Percentiles rank a stretch among this genome's conserved stretches.
Conservation (phyloP, 2,113 vertebrate species). For the Merops nubicus region DNA sequence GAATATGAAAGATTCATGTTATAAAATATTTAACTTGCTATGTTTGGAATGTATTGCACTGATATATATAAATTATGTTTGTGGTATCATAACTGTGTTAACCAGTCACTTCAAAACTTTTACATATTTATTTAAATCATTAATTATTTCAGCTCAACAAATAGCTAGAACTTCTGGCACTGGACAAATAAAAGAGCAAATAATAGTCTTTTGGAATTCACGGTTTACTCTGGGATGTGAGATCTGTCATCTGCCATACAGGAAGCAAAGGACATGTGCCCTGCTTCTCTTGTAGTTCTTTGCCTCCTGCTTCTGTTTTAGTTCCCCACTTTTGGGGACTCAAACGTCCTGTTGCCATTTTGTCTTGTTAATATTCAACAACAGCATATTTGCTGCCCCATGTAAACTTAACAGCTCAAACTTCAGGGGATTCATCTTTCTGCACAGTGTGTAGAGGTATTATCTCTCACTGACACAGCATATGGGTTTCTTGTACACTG, state of each 20-base stretch:
- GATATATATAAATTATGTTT: not conserved
- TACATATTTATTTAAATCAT: not conserved
- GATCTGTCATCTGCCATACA: not conserved
- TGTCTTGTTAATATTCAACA: not conserved
- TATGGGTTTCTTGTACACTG: not conserved
- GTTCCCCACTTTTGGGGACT: not conserved
- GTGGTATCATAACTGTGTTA: not conserved
- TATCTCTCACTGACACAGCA: not conserved
- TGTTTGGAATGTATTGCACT: not conserved
- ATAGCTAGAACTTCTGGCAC: not conserved
- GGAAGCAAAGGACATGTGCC: not conserved
- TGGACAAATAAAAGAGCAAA: not conserved
- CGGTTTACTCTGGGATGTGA: fast-evolving
- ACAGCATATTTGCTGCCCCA: not conserved
- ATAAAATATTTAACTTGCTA: not conserved
- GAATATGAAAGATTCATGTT: not conserved
- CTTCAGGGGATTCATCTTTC: not conserved
- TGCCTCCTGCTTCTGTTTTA: not conserved
- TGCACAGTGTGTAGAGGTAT: not conserved
- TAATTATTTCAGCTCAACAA: not conserved
- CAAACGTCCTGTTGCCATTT: not conserved
- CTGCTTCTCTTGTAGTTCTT: not conserved
- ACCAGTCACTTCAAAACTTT: not conserved
- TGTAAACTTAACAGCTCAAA: not conserved
- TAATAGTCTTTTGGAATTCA: not conserved